Conservation (phyloP, 64 coral and sea anemone species). For the Pocillopora damicornis region DNA sequence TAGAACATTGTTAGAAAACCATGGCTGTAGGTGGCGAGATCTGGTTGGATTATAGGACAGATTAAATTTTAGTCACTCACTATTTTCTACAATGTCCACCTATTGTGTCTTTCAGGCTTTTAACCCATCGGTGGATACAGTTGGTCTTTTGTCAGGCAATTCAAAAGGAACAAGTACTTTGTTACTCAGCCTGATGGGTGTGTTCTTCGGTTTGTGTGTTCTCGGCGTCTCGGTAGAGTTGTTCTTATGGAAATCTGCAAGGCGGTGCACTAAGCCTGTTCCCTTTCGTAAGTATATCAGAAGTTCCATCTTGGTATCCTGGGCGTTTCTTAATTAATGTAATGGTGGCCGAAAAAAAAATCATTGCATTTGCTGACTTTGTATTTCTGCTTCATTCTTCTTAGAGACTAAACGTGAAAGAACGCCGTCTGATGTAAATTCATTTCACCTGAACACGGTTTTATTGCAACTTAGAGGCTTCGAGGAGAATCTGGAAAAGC, state of each 20-base stretch:
- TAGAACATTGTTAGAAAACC: too few relatives aligned
- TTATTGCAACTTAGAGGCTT: neutral
- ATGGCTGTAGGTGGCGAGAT: too few relatives aligned
- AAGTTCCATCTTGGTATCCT: neutral
- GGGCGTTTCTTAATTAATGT: too few relatives aligned
- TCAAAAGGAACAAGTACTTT: neutral
- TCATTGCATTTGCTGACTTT: too few relatives aligned
- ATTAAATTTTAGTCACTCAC: too few relatives aligned
- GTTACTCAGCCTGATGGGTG: neutral
- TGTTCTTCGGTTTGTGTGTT: neutral
- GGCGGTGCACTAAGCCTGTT: neutral
- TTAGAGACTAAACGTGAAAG: neutral
- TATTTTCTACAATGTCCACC: neutral
- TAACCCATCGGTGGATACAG: constrained; percentile 13
- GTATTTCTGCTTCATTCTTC: neutral
- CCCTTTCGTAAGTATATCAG: neutral
- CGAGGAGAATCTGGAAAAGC: constrained; percentile 9
- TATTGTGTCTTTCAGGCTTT: neutral
- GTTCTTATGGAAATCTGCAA: neutral
- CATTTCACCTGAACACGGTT: neutral
- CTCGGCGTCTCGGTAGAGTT: neutral
- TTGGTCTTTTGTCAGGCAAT: neutral
- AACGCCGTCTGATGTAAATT: neutral
- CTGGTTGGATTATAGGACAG: too few relatives aligned
- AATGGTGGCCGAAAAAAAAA: too few relatives aligned